Evolutionary conservation across 1,140 invertebrate species (phyloP).

Genomic region (Rhynchophorus ferrugineus): DNA sequence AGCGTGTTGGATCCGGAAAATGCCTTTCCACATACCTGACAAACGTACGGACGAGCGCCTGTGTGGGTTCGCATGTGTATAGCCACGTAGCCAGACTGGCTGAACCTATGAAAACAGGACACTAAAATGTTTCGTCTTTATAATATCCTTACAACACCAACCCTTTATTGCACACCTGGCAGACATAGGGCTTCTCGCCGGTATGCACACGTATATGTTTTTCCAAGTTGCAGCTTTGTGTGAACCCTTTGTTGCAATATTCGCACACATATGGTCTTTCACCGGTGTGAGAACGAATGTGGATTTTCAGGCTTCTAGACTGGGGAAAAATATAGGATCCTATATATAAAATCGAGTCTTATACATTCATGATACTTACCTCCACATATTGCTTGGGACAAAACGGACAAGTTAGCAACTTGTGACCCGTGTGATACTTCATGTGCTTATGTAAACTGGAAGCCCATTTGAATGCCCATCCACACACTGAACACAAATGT

Average conservation of each 20-base stretch:
- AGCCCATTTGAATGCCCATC: constrained; percentile 42
- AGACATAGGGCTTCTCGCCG: constrained; percentile 44
- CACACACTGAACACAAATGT: constrained; percentile 43
- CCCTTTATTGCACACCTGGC: constrained; percentile 51
- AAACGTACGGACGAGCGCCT: constrained; percentile 41
- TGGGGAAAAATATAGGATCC: no score
- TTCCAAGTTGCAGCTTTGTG: constrained; percentile 47
- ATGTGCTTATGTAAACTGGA: constrained; percentile 44
- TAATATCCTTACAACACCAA: constrained; percentile 21
- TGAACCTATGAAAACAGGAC: constrained; percentile 32
- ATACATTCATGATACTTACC: constrained; percentile 18
- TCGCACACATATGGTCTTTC: constrained; percentile 59
- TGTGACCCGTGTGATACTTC: constrained; percentile 44
- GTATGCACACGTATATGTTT: constrained; percentile 44
- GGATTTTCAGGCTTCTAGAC: constrained; percentile 39
- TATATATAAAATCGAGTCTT: constrained; percentile 6
- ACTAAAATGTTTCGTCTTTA: no score
- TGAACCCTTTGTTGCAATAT: constrained; percentile 64
- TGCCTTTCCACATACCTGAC: constrained; percentile 42
- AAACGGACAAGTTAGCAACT: constrained; percentile 39
- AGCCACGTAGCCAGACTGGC: constrained; percentile 43
- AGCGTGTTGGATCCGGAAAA: constrained; percentile 44
- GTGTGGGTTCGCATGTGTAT: constrained; percentile 49
- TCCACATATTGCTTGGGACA: constrained; percentile 44
- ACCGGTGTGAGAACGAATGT: constrained; percentile 39